Conservation (phyloP, 2,888 invertebrate species). For the Orthosia cruda region DNA sequence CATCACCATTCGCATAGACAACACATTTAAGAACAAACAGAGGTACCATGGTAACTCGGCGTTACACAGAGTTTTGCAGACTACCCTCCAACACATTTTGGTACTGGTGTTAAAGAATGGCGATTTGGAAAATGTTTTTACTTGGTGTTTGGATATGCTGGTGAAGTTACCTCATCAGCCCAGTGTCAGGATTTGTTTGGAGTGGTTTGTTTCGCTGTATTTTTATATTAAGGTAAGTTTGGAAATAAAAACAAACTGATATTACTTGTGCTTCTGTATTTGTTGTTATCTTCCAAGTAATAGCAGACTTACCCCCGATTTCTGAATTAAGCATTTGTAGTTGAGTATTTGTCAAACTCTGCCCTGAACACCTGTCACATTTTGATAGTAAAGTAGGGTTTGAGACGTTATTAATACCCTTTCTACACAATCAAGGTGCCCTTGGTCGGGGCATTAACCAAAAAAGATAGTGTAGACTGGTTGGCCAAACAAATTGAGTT, state of each 20-base stretch:
- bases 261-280: too few relatives aligned
- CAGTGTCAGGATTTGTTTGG: conserved; percentile 83
- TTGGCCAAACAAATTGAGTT: too few relatives aligned
- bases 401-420: too few relatives aligned
- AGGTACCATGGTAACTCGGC: conserved; percentile 88
- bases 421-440: too few relatives aligned
- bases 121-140: conserved; percentile 66
- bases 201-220: conserved; percentile 85
- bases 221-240: conserved; percentile 81
- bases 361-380: too few relatives aligned
- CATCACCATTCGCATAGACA: conserved; percentile 80
- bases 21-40: conserved; percentile 81
- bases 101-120: conserved; percentile 75
- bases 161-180: conserved; percentile 86
- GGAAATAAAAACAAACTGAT: neutral
- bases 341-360: too few relatives aligned
- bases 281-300: too few relatives aligned
- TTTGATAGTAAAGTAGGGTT: too few relatives aligned
- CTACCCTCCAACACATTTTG: conserved; percentile 82
- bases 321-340: too few relatives aligned
- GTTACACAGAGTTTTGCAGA: conserved; percentile 81
- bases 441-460: too few relatives aligned
- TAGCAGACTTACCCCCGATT: too few relatives aligned
- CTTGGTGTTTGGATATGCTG: conserved; percentile 83
- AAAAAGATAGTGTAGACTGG: too few relatives aligned